Evolutionary conservation across 2,113 vertebrate species (phyloP), one percentile per base, ranked within the genome.

Genomic region (Amblyopsis rosae): DNA sequence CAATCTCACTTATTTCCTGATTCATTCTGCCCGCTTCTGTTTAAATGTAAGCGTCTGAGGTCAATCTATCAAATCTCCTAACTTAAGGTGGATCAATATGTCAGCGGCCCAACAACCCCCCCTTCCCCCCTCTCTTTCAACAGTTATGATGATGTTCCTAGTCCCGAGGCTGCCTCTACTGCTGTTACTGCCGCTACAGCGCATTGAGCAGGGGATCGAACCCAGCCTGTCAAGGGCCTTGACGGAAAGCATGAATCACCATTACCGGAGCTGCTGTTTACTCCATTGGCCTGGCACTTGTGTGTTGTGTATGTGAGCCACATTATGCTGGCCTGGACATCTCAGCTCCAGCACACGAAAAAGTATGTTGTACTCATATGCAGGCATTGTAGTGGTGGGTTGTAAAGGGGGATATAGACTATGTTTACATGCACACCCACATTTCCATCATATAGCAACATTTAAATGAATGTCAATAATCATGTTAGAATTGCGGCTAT

Each of bases 211-310:
- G 91, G 87, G 92, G 93, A 95, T 94, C 92, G 92, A 94, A 92
- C 91, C 91, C 72, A 69, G 85, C 83, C 94, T 94, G 91, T 85
- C 92, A 91, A 77, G 86, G 86, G 84, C 80, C 61, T 58, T 91
- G 93, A 94, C 91, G 91, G 90, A 91, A 87, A 82, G 88, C 93
- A 93, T 92, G 91, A 92, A 93, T 93, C 93, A 93, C 88, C 84
- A 90, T 93, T 92, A 93, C 86, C 83, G 80, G 73, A 84, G 85
- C 79, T 84, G 85, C 72, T 87, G 82, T 87, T 87, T 77, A 75
- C 72, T 82, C 70, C 82, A 67, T 9, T 66, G 82, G 79, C 76
- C 81, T 64, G 51, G 74, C 70, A 70, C 74, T 81, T 77, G 60
- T 64, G 77, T 65, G 49, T 64, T 51, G 46, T 32, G 17, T 63